These are phyloP conservation scores for Drosophila lowei DNA, from an alignment of 1,140 invertebrate species.

Conservation along the genomic window DNA sequence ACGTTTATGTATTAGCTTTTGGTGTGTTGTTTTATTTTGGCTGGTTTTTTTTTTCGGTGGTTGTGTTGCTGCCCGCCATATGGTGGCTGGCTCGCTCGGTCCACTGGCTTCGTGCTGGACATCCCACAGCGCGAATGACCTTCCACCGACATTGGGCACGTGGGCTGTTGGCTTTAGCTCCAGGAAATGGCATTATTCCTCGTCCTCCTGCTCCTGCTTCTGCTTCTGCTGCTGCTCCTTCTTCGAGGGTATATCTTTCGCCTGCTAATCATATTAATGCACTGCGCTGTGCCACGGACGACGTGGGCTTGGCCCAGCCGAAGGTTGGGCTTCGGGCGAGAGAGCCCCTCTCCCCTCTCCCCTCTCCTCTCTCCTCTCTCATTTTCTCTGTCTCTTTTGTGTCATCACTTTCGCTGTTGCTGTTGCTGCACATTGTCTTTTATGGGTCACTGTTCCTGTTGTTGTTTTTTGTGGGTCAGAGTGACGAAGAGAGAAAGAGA, in stretches of 20 bases:
- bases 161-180: constrained; percentile 25
- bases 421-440: constrained; percentile 45
- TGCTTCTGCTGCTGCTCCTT: neutral
- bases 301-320: constrained; percentile 57
- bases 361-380: no score
- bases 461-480: constrained; percentile 67
- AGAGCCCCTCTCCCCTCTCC: constrained; percentile 26
- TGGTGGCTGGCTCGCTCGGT: constrained; percentile 30
- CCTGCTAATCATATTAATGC: constrained; percentile 79
- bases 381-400: constrained; percentile 54
- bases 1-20: constrained; percentile 6
- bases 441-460: constrained; percentile 39
- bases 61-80: constrained; percentile 34
- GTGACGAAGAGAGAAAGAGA: constrained; percentile 31
- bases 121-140: constrained; percentile 33
- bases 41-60: constrained; percentile 4
- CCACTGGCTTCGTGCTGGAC: constrained; percentile 1
- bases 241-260: constrained; percentile 16
- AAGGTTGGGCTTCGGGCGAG: constrained; percentile 59
- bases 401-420: constrained; percentile 45
- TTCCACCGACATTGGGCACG: constrained; percentile 60
- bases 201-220: neutral
- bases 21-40: constrained; percentile 9
- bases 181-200: constrained; percentile 73
- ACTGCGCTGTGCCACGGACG: constrained; percentile 34